These are phyloP conservation scores for Chelon labrosus DNA, from an alignment of 2,797 vertebrate species.

Conservation along the genomic window DNA sequence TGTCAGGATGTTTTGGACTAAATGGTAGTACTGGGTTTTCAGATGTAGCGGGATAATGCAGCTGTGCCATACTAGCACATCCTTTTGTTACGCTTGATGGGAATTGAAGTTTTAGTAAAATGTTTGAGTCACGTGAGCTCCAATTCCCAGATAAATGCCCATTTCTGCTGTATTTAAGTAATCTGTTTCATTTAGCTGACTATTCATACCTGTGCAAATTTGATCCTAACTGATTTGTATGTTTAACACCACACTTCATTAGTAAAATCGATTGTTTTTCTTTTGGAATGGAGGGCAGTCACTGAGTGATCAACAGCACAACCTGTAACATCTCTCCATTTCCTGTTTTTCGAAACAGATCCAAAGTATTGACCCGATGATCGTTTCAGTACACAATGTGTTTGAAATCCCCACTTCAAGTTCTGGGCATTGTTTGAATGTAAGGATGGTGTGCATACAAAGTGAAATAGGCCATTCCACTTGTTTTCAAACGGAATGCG, in stretches of 20 bases:
- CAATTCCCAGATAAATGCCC: constrained; percentile 34
- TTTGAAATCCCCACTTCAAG: constrained; percentile 89
- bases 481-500: constrained; percentile 78
- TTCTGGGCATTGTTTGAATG: constrained; percentile 90
- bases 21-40: constrained; percentile 8
- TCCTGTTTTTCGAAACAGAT: constrained; percentile 93
- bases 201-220: constrained; percentile 40
- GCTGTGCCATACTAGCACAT: constrained; percentile 14
- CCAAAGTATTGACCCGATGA: constrained; percentile 94
- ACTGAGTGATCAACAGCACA: constrained; percentile 23
- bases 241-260: constrained; percentile 55
- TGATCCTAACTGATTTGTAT: constrained; percentile 56
- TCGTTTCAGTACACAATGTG: constrained; percentile 92
- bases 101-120: constrained; percentile 40
- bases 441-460: constrained; percentile 88
- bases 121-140: constrained; percentile 24
- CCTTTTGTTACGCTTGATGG: constrained; percentile 26
- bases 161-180: constrained; percentile 20
- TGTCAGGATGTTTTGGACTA: constrained; percentile 7
- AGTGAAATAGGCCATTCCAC: constrained; percentile 79
- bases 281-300: constrained; percentile 41
- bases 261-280: constrained; percentile 15
- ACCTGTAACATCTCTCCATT: constrained; percentile 78
- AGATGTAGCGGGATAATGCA: constrained; percentile 1
- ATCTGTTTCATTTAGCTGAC: constrained; percentile 22